Evolutionary conservation across 2,888 invertebrate genomes (phyloP).

Genomic region (Neoitamus cyanurus): DNA sequence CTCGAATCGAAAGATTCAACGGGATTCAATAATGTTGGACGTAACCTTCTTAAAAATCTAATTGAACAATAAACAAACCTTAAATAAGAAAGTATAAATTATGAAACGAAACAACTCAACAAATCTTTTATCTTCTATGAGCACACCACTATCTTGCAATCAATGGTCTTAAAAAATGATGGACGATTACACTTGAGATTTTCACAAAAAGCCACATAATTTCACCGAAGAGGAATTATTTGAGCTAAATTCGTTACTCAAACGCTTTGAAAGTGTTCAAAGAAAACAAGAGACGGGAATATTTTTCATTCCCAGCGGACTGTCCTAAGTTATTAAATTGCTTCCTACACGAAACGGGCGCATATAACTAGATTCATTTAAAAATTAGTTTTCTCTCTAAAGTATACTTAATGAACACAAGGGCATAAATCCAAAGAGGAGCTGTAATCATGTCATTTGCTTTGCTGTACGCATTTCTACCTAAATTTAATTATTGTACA

Average conservation of each 20-base stretch:
- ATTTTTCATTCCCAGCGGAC: constrained; percentile 8
- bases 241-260: background rate
- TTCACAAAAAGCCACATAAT: background rate
- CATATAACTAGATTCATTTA: constrained; percentile 20
- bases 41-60: too few relatives aligned
- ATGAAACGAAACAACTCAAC: background rate
- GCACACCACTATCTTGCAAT: background rate
- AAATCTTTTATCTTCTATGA: background rate
- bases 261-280: background rate
- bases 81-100: background rate
- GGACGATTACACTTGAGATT: background rate
- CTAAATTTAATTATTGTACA: constrained; percentile 50
- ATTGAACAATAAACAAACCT: background rate
- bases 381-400: constrained; percentile 21
- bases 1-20: too few relatives aligned
- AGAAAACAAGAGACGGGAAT: background rate
- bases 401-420: constrained; percentile 45
- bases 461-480: constrained; percentile 43
- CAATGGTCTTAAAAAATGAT: background rate
- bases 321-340: constrained; percentile 30
- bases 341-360: constrained; percentile 29
- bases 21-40: too few relatives aligned
- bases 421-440: constrained; percentile 44
- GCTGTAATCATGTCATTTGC: constrained; percentile 36
- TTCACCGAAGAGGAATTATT: background rate